phyloP scores from a whole-genome alignment of 2,888 invertebrate species.

The Trissonchulus latispiculum region DNA sequence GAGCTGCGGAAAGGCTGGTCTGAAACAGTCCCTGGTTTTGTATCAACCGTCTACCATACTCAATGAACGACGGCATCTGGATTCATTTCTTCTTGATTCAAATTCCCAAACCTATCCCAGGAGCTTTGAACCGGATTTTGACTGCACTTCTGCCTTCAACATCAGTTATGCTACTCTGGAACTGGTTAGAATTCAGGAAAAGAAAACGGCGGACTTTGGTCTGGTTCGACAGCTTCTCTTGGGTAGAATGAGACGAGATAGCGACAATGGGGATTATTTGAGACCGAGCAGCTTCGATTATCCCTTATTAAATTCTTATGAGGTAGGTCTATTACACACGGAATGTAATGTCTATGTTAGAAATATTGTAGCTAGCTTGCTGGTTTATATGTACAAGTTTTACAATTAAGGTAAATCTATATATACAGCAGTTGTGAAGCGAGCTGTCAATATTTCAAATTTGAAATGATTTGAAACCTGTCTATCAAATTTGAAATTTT shows the following conservation, averaged over 20 bases:
- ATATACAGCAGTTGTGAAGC: no score
- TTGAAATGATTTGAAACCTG: no score
- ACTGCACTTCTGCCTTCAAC: conserved; percentile 6
- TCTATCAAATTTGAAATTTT: no score
- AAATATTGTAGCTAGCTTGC: no score
- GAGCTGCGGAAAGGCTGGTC: not conserved
- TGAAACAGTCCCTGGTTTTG: not conserved
- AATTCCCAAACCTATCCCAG: not conserved
- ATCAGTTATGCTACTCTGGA: not conserved
- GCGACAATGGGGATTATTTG: conserved; percentile 47
- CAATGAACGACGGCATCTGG: not conserved
- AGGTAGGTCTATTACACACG: conserved; percentile 45
- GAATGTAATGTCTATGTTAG: no score
- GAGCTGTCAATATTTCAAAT: no score
- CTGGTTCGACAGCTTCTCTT: conserved; percentile 45
- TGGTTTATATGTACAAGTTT: no score
- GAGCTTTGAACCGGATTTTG: not conserved
- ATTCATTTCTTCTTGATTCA: not conserved
- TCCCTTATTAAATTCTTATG: conserved; percentile 47
- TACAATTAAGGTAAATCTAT: no score
- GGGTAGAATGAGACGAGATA: conserved; percentile 52
- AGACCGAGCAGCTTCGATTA: conserved; percentile 53
- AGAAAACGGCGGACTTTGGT: conserved; percentile 22
- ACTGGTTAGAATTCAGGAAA: conserved; percentile 24
- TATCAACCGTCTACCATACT: not conserved